phyloP scores from a whole-genome alignment of 2,113 vertebrate species.

The Danionella cerebrum region DNA sequence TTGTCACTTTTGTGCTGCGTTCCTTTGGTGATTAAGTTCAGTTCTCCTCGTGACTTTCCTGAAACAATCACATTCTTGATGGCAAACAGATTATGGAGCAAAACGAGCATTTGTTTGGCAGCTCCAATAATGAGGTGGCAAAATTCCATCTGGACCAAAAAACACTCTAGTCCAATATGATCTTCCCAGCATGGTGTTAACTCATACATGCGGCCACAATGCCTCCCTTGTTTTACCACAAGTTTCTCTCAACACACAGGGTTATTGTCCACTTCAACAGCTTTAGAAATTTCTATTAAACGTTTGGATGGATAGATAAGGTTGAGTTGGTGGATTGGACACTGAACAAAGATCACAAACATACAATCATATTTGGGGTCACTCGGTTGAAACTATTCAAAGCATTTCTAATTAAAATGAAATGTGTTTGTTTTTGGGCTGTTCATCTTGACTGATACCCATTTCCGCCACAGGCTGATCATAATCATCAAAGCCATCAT shows the following conservation, averaged over 20 bases:
- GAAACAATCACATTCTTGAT: constrained; percentile 15
- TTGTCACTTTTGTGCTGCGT: not conserved
- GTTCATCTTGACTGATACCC: not conserved
- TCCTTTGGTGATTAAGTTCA: not conserved
- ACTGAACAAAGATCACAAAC: not conserved
- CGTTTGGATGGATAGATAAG: constrained; percentile 3
- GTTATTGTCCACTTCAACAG: constrained; percentile 18
- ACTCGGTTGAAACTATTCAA: too few species aligned
- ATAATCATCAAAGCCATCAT: constrained; percentile 5
- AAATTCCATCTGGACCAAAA: constrained; percentile 19
- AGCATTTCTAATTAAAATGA: not conserved
- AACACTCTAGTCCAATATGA: constrained; percentile 21
- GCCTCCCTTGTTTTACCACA: constrained; percentile 18
- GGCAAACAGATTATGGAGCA: constrained; percentile 26
- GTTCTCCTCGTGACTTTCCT: not conserved
- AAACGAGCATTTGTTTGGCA: constrained; percentile 21
- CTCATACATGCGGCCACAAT: constrained; percentile 14
- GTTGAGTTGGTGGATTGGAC: not conserved
- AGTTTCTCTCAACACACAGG: constrained; percentile 14
- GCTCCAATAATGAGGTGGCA: constrained; percentile 37
- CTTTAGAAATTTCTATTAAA: constrained; percentile 1
- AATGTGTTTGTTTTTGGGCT: not conserved
- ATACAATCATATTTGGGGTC: too few species aligned
- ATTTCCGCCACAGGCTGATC: constrained; percentile 1
- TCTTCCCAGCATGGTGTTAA: constrained; percentile 16